Base-by-base conservation (phyloP, 2,888 invertebrate genomes). In the Erannis defoliaria region DNA sequence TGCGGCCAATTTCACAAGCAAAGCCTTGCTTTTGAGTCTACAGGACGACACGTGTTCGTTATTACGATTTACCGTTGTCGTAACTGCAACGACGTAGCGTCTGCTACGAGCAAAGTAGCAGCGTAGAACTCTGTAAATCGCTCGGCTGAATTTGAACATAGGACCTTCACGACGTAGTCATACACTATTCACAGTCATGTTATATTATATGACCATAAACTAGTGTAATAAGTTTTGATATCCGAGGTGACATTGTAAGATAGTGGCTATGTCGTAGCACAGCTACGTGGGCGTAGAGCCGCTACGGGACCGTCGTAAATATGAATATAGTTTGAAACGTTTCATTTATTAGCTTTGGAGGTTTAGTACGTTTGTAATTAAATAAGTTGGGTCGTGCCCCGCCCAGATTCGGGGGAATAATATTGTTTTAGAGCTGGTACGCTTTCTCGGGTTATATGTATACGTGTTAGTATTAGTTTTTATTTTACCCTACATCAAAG, bases 181-280 rank as follows among this genome's bases (percentile, higher is more conserved):
- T 49, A 54, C 35, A 48, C 19, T 26, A 48, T 54, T 40, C 48
- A 59, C n/a, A n/a, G n/a, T 26, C 26, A 4, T 26, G 31, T 33
- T 8, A 29, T 8, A 49, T 57, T n/a, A 68, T 51, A 56, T 55
- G 56, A 54, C 54, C 62, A 49, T 70, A 67, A 65, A 62, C 55
- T 62, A 53, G 45, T 16, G 62, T 60, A 66, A 68, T 68, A 68
- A 64, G 66, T 66, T 62, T 55, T 65, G 57, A 60, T 64, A 56
- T 64, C 62, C 63, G 59, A 65, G 66, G 62, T 63, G 66, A 65
- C 60, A 65, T 66, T 66, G 66, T 63, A 50, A 64, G 64, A 62
- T 64, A 64, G 60, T 57, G 54, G 35, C 49, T 54, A 55, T 55
- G 58, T 50, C 54, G 59, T 64, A 46, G 57, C 14, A 31, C 42